Evolutionary conservation across 2,888 invertebrate genomes (phyloP).

Genomic region (Agrotis segetum): DNA sequence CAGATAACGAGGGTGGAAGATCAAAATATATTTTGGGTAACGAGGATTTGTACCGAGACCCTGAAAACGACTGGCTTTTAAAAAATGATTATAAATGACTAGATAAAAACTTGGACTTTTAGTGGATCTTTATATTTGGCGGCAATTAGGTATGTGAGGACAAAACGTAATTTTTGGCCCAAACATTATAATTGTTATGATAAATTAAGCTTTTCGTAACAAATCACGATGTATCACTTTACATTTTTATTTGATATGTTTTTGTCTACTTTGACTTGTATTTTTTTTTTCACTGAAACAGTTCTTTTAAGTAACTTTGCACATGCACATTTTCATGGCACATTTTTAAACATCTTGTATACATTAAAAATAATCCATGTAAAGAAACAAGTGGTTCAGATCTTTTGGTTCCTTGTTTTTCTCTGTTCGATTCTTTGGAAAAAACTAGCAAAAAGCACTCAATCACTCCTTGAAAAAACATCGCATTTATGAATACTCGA

Average conservation of each 20-base stretch:
- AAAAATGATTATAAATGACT: neutral
- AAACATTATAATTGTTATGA: neutral
- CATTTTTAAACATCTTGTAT: too few relatives aligned
- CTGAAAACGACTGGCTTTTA: neutral
- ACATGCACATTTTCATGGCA: too few relatives aligned
- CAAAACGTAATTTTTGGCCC: neutral
- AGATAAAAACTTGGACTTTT: neutral
- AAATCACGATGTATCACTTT: too few relatives aligned
- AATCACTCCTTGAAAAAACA: conserved; percentile 37
- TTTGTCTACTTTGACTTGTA: too few relatives aligned
- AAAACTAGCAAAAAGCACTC: conserved; percentile 12
- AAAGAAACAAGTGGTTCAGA: neutral
- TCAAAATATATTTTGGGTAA: conserved; percentile 25
- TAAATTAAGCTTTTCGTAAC: neutral
- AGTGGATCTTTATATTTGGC: neutral
- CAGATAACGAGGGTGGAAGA: conserved; percentile 11
- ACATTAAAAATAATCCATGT: neutral
- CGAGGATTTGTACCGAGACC: conserved; percentile 1
- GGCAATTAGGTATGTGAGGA: neutral
- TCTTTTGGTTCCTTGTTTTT: conserved; percentile 4
- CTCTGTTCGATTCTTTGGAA: neutral
- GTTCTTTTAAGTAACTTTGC: too few relatives aligned
- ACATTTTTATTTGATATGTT: neutral
- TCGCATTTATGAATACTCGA: conserved; percentile 40
- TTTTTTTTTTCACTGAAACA: too few relatives aligned